Base-by-base conservation (phyloP, 2,888 invertebrate genomes). In the Oxytorus armatus region DNA sequence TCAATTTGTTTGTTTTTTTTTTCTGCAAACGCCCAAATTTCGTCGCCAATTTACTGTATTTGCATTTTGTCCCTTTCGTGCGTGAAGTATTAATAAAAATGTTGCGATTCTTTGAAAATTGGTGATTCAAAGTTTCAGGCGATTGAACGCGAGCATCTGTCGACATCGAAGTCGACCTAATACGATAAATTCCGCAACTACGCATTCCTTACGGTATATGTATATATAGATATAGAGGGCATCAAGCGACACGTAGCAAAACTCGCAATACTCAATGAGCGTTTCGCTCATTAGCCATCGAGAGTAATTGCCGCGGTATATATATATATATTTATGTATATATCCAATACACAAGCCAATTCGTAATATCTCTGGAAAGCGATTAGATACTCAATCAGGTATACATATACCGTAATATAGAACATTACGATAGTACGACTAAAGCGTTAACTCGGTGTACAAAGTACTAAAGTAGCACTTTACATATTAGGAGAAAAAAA, bases 221-320 rank as follows among this genome's bases (percentile, higher is more conserved):
- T 25, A 7, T 59, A 21, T 21, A 25, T n/a, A n/a, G 1, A 39
- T 23, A 21, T 21, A 59, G 2, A 8, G 4, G 21, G 21, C 11
- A 59, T 59, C 18, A 11, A 25, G 14, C 42, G 44, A 42, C 61
- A 55, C 63, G 8, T 39, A 53, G 39, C 21, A 39, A 21, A 66
- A 51, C 53, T 11, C 59, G 2, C 65, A 33, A 68, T 68, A 33
- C 73, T 53, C 66, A 68, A 61, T 42, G 63, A 49, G 23, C 73
- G 73, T 74, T 78, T 68, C 72, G 59, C 77, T 77, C 77, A 72
- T 77, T 77, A 77, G 77, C 77, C 70, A 65, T 49, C 59, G 57
- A 59, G 77, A 77, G 77, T 77, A 77, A 77, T 77, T 77, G 77
- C 70, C 53, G 44, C 42, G 21, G 16, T 29, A 23, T 16, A 53